Evolutionary conservation across 2,888 invertebrate genomes (phyloP), one percentile per base, ranked within the genome.

Genomic region (Leucoma salicis): DNA sequence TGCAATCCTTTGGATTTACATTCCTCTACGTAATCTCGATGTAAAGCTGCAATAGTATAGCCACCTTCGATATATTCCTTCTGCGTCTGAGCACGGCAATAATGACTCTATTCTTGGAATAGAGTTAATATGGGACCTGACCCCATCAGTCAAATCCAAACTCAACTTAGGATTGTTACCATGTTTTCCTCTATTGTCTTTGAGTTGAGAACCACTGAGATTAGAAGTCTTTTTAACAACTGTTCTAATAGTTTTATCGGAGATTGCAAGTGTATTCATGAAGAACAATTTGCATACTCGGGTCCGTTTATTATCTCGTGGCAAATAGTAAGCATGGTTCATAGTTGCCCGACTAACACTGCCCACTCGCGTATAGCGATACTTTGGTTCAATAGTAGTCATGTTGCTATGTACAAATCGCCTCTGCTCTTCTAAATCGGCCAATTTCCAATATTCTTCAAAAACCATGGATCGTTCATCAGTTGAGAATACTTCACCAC

Each of bases 51-150:
- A 42, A 45, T 36, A 33, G 39, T 32, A 29, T 35, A 21, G 24
- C 48, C 41, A 24, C 49, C 51, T 29, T 42, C 25, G 10, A 25
- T 53, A 15, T 46, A 53, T 42, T 39, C 37, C 12, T 44, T 39
- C 31, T 29, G 43, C 14, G 48, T 43, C 18, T 35, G 14, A 35
- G 43, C 45, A 14, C 53, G 49, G 39, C 47, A 49, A 24, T 49
- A 49, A 21, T 48, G 47, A 13, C 40, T 47, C 6, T 21, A 45
- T 49, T 42, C 41, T 46, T 21, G 49, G 28, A 25, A 48, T 50
- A 32, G 49, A 50, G 34, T 46, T 42, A 11, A 53, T 43, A 36
- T 50, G 43, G 24, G 39, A 13, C 28, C 32, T 38, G 32, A 46
- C 31, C 11, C 43, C 36, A 24, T n/a, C n/a, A n/a, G n/a, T n/a